Evolutionary conservation across 2,888 invertebrate species (phyloP).

Genomic region (Sympetrum striolatum): DNA sequence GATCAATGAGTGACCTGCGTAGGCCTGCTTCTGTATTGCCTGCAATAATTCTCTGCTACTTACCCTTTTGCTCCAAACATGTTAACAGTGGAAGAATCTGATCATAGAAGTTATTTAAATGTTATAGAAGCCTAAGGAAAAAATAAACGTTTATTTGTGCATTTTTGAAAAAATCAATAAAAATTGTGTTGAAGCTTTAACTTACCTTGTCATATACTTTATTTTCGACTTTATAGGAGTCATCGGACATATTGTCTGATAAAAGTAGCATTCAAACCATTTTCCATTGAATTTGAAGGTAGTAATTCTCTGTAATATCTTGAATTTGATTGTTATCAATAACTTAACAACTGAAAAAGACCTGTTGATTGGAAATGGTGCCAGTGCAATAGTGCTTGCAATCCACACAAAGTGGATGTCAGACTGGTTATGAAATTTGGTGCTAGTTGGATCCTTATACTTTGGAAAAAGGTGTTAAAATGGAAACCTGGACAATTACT

Average conservation of each 20-base stretch:
- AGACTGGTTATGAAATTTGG: constrained; percentile 24
- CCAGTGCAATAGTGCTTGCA: constrained; percentile 32
- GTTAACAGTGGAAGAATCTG: not conserved
- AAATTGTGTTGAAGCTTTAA: not conserved
- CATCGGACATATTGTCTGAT: not conserved
- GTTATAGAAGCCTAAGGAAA: not conserved
- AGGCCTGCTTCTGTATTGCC: constrained; percentile 10
- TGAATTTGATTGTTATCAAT: not conserved
- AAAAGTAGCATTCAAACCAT: not conserved
- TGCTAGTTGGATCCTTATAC: constrained; percentile 17
- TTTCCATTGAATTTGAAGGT: not conserved
- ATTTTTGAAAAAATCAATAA: not conserved
- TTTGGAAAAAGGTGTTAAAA: not conserved
- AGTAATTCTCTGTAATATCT: not conserved
- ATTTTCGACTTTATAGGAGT: not conserved
- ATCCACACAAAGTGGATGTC: constrained; percentile 1
- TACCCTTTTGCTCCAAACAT: not conserved
- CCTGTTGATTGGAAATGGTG: constrained; percentile 35
- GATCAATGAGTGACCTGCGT: not conserved
- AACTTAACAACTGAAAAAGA: constrained; percentile 4
- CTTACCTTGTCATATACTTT: not conserved
- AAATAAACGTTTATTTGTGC: not conserved
- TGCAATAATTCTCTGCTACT: constrained; percentile 3
- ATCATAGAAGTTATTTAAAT: not conserved
- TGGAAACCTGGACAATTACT: constrained; percentile 3